Evolutionary conservation across 1,140 invertebrate genomes (phyloP).

Genomic region (Himalopsyche phryganea): DNA sequence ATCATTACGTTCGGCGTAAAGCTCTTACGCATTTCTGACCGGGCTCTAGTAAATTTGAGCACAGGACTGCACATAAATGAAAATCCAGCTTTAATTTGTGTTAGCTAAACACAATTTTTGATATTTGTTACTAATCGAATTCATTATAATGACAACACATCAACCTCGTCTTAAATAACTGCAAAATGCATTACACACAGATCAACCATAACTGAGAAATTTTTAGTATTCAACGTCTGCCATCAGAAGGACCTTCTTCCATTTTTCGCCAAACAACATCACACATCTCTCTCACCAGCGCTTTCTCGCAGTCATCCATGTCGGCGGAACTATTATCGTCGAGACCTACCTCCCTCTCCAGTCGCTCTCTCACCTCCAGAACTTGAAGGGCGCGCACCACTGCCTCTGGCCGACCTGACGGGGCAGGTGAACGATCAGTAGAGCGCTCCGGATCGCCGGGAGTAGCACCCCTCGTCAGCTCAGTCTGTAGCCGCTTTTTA

Average conservation of each 20-base stretch:
- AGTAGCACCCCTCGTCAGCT: constrained; percentile 25
- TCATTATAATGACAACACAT: too few species aligned
- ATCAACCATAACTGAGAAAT: too few species aligned
- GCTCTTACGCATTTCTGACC: too few species aligned
- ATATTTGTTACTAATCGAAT: too few species aligned
- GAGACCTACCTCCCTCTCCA: constrained; percentile 62
- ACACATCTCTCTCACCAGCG: constrained; percentile 93
- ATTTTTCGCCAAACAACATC: constrained; percentile 74
- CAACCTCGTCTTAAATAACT: too few species aligned
- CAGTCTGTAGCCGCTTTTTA: constrained; percentile 44
- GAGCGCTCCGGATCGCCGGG: constrained; percentile 50
- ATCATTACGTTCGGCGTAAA: too few species aligned
- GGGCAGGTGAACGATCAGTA: constrained; percentile 47
- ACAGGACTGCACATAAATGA: too few species aligned
- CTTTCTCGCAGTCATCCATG: constrained; percentile 88
- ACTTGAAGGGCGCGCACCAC: constrained; percentile 88
- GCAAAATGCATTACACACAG: too few species aligned
- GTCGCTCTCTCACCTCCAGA: constrained; percentile 83
- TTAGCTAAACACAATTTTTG: too few species aligned
- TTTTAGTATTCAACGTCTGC: constrained; percentile 23
- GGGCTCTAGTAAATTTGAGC: too few species aligned
- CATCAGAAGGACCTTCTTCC: constrained; percentile 48
- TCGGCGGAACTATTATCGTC: constrained; percentile 58
- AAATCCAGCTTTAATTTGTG: too few species aligned
- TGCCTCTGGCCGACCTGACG: constrained; percentile 73